phyloP scores from a whole-genome alignment of 1,140 invertebrate species.

The Capitella teleta region DNA sequence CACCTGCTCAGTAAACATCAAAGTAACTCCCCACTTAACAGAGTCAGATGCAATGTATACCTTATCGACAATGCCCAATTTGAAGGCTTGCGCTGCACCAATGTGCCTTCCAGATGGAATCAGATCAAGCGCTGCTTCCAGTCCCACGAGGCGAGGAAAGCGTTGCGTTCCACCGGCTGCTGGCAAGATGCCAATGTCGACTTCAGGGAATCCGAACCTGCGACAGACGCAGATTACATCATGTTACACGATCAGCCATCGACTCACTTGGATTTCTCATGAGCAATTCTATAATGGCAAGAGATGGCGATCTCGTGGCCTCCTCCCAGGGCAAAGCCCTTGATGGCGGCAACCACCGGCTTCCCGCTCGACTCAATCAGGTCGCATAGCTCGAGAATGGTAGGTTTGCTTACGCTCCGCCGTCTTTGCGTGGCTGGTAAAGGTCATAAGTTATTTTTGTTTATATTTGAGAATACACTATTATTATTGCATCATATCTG shows the following conservation, averaged over 20 bases:
- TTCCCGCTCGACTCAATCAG: conserved; percentile 22
- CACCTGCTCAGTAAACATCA: too few relatives aligned
- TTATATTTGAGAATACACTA: background rate
- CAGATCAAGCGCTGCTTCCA: conserved; percentile 26
- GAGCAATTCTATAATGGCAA: conserved; percentile 31
- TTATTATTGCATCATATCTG: background rate
- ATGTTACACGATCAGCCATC: too few relatives aligned
- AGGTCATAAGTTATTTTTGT: background rate
- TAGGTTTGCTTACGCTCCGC: background rate
- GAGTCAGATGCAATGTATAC: too few relatives aligned
- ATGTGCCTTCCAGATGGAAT: conserved; percentile 27
- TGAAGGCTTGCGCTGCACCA: conserved; percentile 19
- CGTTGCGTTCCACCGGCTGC: conserved; percentile 29
- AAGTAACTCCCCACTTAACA: too few relatives aligned
- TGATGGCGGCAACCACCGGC: conserved; percentile 34
- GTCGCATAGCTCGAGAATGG: conserved; percentile 13
- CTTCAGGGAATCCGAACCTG: conserved; percentile 33
- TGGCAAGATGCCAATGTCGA: conserved; percentile 25
- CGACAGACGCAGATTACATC: too few relatives aligned
- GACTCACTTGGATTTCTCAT: conserved; percentile 21
- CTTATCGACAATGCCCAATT: conserved; percentile 31
- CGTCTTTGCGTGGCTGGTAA: background rate
- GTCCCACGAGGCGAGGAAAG: conserved; percentile 21
- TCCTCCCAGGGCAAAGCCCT: conserved; percentile 33
- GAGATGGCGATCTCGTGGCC: conserved; percentile 33